These are phyloP conservation scores for Lochmaea crataegi DNA, from an alignment of 2,888 invertebrate species.

Conservation along the genomic window DNA sequence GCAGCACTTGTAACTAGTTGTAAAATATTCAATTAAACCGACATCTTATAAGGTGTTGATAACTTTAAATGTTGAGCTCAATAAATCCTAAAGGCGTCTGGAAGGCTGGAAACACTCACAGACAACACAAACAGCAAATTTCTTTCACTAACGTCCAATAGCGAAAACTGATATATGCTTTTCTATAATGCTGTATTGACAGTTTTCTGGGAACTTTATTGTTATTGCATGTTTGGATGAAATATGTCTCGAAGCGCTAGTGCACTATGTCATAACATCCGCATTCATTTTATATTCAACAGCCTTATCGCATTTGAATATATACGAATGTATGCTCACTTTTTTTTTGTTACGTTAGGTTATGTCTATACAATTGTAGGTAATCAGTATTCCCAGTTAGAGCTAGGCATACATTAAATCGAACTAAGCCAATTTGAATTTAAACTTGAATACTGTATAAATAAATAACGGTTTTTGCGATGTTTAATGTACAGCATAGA, in stretches of 20 bases:
- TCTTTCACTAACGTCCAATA: slow-evolving; percentile 22
- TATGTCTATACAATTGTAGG: slow-evolving; percentile 2
- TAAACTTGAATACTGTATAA: background rate
- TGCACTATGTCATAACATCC: slow-evolving; percentile 35
- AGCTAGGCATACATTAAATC: background rate
- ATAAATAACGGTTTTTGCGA: background rate
- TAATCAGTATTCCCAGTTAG: slow-evolving; percentile 20
- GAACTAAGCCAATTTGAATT: background rate
- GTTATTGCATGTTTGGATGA: slow-evolving; percentile 37
- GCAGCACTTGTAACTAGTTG: no score
- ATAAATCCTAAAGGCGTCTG: slow-evolving; percentile 25
- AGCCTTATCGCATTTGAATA: slow-evolving; percentile 33
- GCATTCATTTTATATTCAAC: slow-evolving; percentile 38
- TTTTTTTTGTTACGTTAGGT: slow-evolving; percentile 18
- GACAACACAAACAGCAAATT: slow-evolving; percentile 31
- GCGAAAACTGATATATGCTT: slow-evolving; percentile 38
- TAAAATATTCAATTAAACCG: no score
- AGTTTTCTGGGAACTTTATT: slow-evolving; percentile 39
- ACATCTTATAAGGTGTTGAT: background rate
- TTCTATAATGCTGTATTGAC: slow-evolving; percentile 40
- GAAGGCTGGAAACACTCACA: slow-evolving; percentile 25
- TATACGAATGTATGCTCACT: slow-evolving; percentile 12
- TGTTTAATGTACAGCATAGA: background rate
- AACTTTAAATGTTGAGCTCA: slow-evolving; percentile 8
- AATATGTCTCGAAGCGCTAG: slow-evolving; percentile 31